Evolutionary conservation across 2,888 invertebrate species (phyloP).

Genomic region (Pteria penguin): DNA sequence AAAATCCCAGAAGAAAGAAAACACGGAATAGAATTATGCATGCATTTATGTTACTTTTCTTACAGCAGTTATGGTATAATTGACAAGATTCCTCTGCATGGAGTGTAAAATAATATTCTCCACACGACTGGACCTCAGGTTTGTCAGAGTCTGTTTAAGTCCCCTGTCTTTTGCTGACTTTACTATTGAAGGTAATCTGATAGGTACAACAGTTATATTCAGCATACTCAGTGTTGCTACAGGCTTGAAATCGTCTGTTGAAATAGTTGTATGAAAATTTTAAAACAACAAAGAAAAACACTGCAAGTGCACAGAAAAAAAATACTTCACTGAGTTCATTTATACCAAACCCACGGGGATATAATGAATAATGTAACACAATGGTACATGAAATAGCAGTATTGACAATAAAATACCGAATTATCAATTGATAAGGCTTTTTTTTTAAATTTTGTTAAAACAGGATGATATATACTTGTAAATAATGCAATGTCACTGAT

Average conservation of each 20-base stretch:
- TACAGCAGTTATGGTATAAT: slow-evolving; percentile 67
- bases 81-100: slow-evolving; percentile 66
- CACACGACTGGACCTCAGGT: slow-evolving; percentile 66
- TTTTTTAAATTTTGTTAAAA: too few relatives aligned
- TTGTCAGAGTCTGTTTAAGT: slow-evolving; percentile 65
- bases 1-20: too few relatives aligned
- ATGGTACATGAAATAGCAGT: too few relatives aligned
- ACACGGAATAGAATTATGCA: too few relatives aligned
- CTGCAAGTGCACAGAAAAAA: not conserved
- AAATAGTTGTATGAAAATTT: not conserved
- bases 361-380: too few relatives aligned
- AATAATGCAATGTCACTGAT: too few relatives aligned
- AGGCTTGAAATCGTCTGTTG: slow-evolving; percentile 71
- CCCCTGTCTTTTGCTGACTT: slow-evolving; percentile 55
- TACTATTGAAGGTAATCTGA: slow-evolving; percentile 64
- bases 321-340: not conserved
- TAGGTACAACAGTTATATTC: slow-evolving; percentile 68
- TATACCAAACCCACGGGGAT: not conserved
- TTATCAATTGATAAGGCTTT: too few relatives aligned
- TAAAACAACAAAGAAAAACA: not conserved
- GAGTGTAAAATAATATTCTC: slow-evolving; percentile 70
- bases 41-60: slow-evolving; percentile 27
- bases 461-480: too few relatives aligned
- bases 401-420: too few relatives aligned
- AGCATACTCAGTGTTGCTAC: slow-evolving; percentile 63